Base-by-base conservation (phyloP, 2,113 vertebrate genomes). In the Octodon degus region DNA sequence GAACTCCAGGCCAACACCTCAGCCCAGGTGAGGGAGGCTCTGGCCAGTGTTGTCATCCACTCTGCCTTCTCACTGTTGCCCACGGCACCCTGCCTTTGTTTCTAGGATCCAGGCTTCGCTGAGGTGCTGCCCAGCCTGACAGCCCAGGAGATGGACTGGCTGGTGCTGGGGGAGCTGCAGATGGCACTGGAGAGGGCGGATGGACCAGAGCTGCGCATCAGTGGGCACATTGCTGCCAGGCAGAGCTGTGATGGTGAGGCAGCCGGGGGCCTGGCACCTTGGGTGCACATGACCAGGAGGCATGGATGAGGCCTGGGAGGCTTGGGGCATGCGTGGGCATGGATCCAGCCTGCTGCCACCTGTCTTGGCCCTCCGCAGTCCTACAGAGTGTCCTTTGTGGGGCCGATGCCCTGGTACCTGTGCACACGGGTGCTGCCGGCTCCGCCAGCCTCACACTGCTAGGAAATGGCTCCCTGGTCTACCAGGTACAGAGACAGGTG, bases 351-450 rank as follows among this genome's bases (percentile, higher is more conserved):
- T 5, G 2, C 1, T 2, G 37, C 37, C 47, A 53, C 82, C 53
- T 88, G 93, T 97, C 77, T 77, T 58, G 55, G 27, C 67, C 65
- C 79, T 37, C 25, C 27, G 43, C 40, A 99, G 99, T 99, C 83
- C 98, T 99, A 89, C 99, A 99, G 95, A 99, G 99, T 0, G 99
- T 99, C 94, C 99, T 99, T 96, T 99, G 99, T 0, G 99, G 99
- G 76, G 99, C 99, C 0, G 99, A 99, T 0, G 99, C 99, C 68
- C 91, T 99, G 98, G 97, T 95, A 34, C 99, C 99, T 0, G 99
- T 99, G 82, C 99, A 99, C 98, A 99, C 99, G 0, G 99, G 99
- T 14, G 99, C 99, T 0, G 99, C 99, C 1, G 99, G 99, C 20
- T 99, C 99, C 0, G 99, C 99, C 47, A 97, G 99, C 90, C 98